phyloP scores from a whole-genome alignment of 2,797 vertebrate genomes.

The Poeciliopsis gracilis region DNA sequence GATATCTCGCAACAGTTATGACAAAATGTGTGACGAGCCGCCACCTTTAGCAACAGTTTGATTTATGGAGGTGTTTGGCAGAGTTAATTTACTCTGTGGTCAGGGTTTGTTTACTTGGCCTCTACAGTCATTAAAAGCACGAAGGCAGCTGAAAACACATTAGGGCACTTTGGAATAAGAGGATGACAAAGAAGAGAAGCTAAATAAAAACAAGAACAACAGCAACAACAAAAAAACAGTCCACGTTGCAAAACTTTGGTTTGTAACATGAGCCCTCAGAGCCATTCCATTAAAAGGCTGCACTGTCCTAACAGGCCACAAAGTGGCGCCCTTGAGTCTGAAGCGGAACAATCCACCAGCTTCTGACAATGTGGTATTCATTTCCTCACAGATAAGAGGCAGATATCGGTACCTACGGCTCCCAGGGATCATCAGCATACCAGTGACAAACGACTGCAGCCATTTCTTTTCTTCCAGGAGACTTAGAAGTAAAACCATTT shows the following conservation, averaged over 20 bases:
- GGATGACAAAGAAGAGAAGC: background rate
- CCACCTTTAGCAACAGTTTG: constrained; percentile 1
- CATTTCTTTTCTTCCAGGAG: constrained; percentile 69
- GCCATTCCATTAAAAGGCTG: constrained; percentile 30
- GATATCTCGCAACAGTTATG: constrained; percentile 4
- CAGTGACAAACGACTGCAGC: constrained; percentile 67
- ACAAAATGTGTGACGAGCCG: background rate
- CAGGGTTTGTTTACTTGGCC: background rate
- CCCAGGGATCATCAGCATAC: constrained; percentile 76
- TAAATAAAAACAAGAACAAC: background rate
- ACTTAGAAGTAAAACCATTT: constrained; percentile 73
- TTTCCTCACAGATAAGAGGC: constrained; percentile 73
- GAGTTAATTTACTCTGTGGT: background rate
- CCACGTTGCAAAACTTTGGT: constrained; percentile 23
- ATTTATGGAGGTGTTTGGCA: constrained; percentile 10
- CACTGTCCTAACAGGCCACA: constrained; percentile 40
- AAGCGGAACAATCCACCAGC: background rate
- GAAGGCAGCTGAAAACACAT: constrained; percentile 1
- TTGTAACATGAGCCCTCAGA: constrained; percentile 36
- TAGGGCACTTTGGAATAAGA: constrained; percentile 7
- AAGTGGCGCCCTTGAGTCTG: constrained; percentile 46
- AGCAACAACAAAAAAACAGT: constrained; percentile 1
- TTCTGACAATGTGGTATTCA: constrained; percentile 55
- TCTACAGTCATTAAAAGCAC: constrained; percentile 1
- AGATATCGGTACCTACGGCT: constrained; percentile 74